These are phyloP conservation scores for Epizoanthus scotinus DNA, from an alignment of 92 coral and sea anemone genomes.

Conservation along the genomic window DNA sequence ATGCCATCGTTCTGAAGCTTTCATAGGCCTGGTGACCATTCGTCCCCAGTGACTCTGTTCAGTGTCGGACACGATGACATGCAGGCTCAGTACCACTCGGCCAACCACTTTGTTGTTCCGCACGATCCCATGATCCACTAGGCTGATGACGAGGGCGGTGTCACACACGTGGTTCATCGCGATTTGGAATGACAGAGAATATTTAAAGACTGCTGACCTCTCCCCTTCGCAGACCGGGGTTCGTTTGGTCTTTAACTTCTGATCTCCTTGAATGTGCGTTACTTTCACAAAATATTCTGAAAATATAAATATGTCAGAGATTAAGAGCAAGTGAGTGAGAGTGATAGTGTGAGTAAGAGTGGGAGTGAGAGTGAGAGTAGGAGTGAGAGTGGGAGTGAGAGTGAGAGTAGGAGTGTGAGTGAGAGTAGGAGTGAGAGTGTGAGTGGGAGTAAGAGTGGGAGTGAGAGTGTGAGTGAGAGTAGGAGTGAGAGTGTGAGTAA, in stretches of 20 bases:
- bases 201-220: conserved; percentile 52
- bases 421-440: no score
- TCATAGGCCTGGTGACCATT: conserved; percentile 59
- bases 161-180: conserved; percentile 50
- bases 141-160: conserved; percentile 71
- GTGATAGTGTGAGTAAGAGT: no score
- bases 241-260: conserved; percentile 66
- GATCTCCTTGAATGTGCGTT: conserved; percentile 52
- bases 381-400: no score
- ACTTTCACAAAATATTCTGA: conserved; percentile 76
- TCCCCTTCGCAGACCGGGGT: conserved; percentile 60
- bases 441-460: no score
- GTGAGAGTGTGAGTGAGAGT: no score
- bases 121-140: conserved; percentile 62
- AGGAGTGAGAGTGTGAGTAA: no score
- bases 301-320: background rate
- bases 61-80: conserved; percentile 52
- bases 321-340: no score
- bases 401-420: no score
- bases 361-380: no score
- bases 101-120: conserved; percentile 66
- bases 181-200: conserved; percentile 55
- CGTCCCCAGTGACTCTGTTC: conserved; percentile 84
- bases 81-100: conserved; percentile 71
- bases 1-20: conserved; percentile 66